Evolutionary conservation across 1,140 invertebrate genomes (phyloP).

Genomic region (Fopius arisanus): DNA sequence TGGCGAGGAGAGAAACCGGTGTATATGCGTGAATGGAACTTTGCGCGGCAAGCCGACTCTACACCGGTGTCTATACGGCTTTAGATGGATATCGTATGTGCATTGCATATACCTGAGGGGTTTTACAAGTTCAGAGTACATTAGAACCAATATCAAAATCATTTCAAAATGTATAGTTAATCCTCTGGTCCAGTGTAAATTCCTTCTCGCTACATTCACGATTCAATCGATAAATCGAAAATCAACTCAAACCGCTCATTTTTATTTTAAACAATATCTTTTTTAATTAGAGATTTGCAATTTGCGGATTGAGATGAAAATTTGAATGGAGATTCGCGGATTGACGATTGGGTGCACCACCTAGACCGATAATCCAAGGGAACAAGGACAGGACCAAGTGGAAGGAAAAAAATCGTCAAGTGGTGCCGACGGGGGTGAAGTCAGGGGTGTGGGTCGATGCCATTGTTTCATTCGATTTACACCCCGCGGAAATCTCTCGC

Average conservation of each 20-base stretch:
- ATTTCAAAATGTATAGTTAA: neutral
- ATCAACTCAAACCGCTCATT: too few species aligned
- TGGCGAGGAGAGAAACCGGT: slow-evolving; percentile 51
- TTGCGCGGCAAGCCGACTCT: slow-evolving; percentile 45
- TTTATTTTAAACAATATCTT: too few species aligned
- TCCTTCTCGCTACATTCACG: too few species aligned
- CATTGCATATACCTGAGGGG: neutral
- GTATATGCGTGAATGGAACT: slow-evolving; percentile 67
- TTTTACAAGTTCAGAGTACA: neutral
- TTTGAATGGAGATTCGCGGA: too few species aligned
- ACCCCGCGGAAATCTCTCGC: slow-evolving; percentile 5
- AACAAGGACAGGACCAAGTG: too few species aligned
- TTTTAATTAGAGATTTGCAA: too few species aligned
- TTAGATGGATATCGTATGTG: neutral
- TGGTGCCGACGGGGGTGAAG: neutral
- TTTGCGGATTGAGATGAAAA: too few species aligned
- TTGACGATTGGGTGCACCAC: too few species aligned
- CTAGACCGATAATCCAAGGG: too few species aligned
- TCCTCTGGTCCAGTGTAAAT: too few species aligned
- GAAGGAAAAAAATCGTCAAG: too few species aligned
- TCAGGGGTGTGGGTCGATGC: neutral
- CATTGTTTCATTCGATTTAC: slow-evolving; percentile 34
- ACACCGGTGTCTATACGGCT: neutral
- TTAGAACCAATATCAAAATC: neutral
- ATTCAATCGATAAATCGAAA: too few species aligned